Conservation (phyloP, 2,888 invertebrate species). For the Cordilura impudica region DNA sequence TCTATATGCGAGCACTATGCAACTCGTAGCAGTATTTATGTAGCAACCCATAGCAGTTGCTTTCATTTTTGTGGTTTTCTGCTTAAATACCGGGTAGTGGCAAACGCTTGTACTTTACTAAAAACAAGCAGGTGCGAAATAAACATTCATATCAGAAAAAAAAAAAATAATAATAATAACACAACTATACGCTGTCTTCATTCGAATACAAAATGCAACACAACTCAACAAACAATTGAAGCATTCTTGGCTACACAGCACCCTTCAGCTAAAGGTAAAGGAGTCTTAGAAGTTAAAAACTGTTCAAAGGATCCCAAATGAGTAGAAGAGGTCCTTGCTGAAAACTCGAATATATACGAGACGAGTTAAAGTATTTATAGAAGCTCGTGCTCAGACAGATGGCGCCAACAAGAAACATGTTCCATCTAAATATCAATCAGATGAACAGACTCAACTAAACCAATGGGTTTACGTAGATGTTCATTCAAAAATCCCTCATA, state of each 20-base stretch:
- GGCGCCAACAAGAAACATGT: neutral
- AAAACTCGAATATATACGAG: neutral
- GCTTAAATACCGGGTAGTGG: conserved; percentile 24
- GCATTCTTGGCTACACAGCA: conserved; percentile 26
- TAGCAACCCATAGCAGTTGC: conserved; percentile 25
- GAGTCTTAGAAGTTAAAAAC: conserved; percentile 15
- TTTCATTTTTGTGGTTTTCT: conserved; percentile 29
- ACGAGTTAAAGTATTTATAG: too few relatives aligned
- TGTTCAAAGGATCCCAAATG: conserved; percentile 32
- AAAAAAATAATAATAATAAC: too few relatives aligned
- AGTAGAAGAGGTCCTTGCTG: conserved; percentile 31
- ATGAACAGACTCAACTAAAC: conserved; percentile 6
- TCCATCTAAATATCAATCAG: conserved; percentile 21
- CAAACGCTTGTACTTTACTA: neutral
- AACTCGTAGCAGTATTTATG: neutral
- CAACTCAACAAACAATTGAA: conserved; percentile 47
- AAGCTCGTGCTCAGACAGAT: neutral
- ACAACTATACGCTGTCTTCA: too few relatives aligned
- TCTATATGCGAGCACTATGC: conserved; percentile 1
- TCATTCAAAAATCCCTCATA: conserved; percentile 19
- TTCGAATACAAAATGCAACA: neutral
- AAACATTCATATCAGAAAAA: neutral
- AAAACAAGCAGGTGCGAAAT: conserved; percentile 53
- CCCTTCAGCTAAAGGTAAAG: conserved; percentile 21
- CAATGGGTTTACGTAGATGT: neutral